Evolutionary conservation across 2,113 vertebrate genomes (phyloP).

Genomic region (Sialia sialis): DNA sequence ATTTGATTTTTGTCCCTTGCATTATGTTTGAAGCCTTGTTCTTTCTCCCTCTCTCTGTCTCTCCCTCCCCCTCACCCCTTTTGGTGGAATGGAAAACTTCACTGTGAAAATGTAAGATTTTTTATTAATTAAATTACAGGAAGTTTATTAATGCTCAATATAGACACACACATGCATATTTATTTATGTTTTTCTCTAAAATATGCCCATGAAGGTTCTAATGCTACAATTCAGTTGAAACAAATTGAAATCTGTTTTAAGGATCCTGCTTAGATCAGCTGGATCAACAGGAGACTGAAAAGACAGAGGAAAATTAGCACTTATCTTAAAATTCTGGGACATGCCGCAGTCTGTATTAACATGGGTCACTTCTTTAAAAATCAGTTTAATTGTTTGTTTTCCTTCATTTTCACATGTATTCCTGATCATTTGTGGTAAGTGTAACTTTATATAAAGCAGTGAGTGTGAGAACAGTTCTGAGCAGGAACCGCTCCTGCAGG

Average conservation of each 20-base stretch:
- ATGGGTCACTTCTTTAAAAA: accelerated
- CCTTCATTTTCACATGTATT: neutral
- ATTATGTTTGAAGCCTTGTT: neutral
- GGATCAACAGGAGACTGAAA: neutral
- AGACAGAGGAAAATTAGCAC: neutral
- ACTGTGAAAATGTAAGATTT: neutral
- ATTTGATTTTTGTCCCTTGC: neutral
- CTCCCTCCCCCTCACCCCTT: accelerated
- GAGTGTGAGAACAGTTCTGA: neutral
- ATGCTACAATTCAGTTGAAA: neutral
- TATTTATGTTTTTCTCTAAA: neutral
- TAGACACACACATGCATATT: neutral
- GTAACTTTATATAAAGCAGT: neutral
- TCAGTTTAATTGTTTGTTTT: neutral
- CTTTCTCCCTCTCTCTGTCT: neutral
- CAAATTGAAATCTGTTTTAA: neutral
- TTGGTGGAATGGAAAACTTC: neutral
- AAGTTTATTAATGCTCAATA: neutral
- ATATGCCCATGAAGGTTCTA: neutral
- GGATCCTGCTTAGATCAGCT: neutral
- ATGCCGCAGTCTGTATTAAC: neutral
- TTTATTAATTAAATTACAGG: neutral
- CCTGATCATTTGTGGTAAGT: neutral
- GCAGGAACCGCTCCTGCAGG: neutral
- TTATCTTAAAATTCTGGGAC: neutral